These are phyloP conservation scores for Malacoraja senta DNA, from an alignment of 2,797 vertebrate species.

Conservation along the genomic window DNA sequence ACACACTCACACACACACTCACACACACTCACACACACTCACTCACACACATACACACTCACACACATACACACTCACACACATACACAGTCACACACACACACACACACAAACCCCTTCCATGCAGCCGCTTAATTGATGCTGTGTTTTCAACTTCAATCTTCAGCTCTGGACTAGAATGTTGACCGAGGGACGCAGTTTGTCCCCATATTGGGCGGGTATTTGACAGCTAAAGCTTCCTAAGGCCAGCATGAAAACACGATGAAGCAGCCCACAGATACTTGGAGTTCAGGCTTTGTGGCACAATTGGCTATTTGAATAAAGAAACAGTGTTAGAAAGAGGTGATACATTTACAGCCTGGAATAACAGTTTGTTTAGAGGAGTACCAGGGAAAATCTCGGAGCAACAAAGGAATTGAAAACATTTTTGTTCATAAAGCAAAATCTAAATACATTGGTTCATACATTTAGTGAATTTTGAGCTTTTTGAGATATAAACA, in stretches of 20 bases:
- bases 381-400: not conserved
- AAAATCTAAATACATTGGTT: not conserved
- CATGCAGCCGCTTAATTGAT: too few species aligned
- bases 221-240: not conserved
- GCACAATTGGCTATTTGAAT: not conserved
- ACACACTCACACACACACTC: conserved; percentile 44
- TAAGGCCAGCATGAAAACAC: not conserved
- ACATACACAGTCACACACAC: not conserved
- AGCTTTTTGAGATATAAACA: not conserved
- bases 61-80: conserved; percentile 20
- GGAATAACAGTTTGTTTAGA: not conserved
- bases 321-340: not conserved
- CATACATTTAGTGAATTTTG: not conserved
- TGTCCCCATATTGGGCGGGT: not conserved
- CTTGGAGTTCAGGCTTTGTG: not conserved
- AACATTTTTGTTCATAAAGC: not conserved
- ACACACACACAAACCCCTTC: not conserved
- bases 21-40: conserved; percentile 45
- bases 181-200: too few species aligned
- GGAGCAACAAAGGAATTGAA: not conserved
- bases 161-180: too few species aligned
- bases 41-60: not conserved
- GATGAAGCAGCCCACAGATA: not conserved
- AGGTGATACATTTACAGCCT: too few species aligned
- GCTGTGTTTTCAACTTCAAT: too few species aligned